Conservation (phyloP, 2,888 invertebrate species). For the Teleogryllus oceanicus region DNA sequence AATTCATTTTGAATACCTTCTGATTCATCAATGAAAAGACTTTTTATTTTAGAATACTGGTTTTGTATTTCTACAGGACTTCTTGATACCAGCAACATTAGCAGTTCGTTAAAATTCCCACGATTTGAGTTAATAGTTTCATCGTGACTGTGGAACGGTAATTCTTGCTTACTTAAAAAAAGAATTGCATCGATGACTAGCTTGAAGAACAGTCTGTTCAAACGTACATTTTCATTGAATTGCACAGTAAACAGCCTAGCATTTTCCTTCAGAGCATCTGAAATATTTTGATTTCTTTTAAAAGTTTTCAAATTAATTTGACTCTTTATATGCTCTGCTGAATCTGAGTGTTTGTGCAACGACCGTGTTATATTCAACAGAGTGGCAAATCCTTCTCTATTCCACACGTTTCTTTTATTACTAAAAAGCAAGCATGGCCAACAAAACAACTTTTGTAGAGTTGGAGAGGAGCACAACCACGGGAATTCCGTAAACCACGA, state of each 20-base stretch:
- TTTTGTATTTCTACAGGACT: slow-evolving; percentile 36
- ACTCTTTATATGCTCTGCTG: slow-evolving; percentile 22
- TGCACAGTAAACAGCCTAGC: slow-evolving; percentile 31
- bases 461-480: no score
- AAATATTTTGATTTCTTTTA: not conserved
- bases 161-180: slow-evolving; percentile 36
- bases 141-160: slow-evolving; percentile 32
- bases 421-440: slow-evolving; percentile 21
- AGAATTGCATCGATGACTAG: slow-evolving; percentile 33
- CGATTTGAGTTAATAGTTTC: slow-evolving; percentile 33
- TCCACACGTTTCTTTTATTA: not conserved
- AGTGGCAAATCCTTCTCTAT: slow-evolving; percentile 24
- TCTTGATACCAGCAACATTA: slow-evolving; percentile 31
- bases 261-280: slow-evolving; percentile 32
- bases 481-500: no score
- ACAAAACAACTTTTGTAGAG: not conserved
- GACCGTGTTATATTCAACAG: slow-evolving; percentile 22
- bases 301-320: not conserved
- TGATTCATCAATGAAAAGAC: slow-evolving; percentile 28
- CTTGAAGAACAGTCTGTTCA: slow-evolving; percentile 30
- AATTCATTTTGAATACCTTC: no score
- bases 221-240: not conserved
- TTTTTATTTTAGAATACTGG: slow-evolving; percentile 37
- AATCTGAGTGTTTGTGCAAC: not conserved
- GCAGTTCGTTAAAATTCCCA: slow-evolving; percentile 37